phyloP scores from a whole-genome alignment of 2,888 invertebrate species.

The Dolichopus griseipennis region DNA sequence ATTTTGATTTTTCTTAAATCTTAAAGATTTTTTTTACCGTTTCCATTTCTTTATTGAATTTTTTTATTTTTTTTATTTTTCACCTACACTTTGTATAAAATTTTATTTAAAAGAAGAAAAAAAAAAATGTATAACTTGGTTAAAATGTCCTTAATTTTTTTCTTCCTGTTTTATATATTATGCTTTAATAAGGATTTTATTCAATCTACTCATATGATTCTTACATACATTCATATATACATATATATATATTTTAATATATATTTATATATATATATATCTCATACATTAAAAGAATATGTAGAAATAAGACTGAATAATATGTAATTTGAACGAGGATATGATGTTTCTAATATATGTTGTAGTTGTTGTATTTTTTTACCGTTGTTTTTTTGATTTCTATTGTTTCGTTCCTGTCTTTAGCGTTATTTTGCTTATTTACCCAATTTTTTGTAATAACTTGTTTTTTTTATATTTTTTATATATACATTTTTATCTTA shows the following conservation, averaged over 20 bases:
- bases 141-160: background rate
- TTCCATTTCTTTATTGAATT: background rate
- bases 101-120: background rate
- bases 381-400: no score
- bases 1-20: no score
- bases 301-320: no score
- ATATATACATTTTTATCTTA: no score
- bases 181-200: no score
- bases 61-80: background rate
- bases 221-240: no score
- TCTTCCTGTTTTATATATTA: background rate
- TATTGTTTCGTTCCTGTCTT: slow-evolving; percentile 27
- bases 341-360: no score
- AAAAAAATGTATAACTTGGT: background rate
- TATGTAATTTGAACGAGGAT: no score
- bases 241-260: no score
- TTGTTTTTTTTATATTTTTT: background rate
- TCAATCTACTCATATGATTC: no score
- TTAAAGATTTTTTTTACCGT: background rate
- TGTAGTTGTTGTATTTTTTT: background rate
- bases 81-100: background rate
- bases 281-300: no score
- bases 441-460: background rate
- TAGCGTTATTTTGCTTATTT: slow-evolving; percentile 34
- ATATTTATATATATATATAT: no score